Percentiles rank a stretch among this genome's conserved stretches.
Conservation (phyloP, 2,888 invertebrate species). For the Orthonevra nobilis region DNA sequence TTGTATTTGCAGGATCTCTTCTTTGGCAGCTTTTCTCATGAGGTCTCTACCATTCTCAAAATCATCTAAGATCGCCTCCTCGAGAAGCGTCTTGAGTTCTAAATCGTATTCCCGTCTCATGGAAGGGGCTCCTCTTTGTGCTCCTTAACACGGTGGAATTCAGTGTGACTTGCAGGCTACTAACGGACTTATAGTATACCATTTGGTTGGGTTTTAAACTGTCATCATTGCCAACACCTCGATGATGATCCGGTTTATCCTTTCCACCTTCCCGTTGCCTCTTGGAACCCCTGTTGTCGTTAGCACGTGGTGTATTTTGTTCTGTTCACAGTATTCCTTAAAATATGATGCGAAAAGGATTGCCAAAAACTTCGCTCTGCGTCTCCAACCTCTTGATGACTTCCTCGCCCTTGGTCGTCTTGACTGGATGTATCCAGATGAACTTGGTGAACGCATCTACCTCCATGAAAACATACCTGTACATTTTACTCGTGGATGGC, state of each 20-base stretch:
- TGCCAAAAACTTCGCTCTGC: constrained; percentile 70
- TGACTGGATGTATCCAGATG: no score
- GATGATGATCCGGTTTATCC: constrained; percentile 73
- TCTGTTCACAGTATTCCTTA: constrained; percentile 5
- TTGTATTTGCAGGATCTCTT: no score
- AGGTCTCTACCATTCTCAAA: no score
- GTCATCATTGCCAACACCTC: constrained; percentile 2
- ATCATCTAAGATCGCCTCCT: not conserved
- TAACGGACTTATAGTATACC: constrained; percentile 1
- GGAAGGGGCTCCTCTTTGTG: no score
- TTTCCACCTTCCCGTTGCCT: constrained; percentile 76
- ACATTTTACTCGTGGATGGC: no score
- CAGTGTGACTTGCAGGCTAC: not conserved
- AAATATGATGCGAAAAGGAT: constrained; percentile 74
- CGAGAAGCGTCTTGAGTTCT: no score
- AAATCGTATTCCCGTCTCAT: not conserved
- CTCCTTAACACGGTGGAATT: not conserved
- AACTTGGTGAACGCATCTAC: no score
- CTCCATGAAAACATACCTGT: no score
- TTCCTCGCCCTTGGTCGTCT: constrained; percentile 5
- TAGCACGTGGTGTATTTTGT: not conserved
- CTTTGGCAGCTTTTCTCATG: no score
- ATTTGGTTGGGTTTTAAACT: not conserved
- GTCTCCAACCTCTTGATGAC: not conserved
- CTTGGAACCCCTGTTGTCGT: constrained; percentile 27